Evolutionary conservation across 2,888 invertebrate genomes (phyloP).

Genomic region (Sylvicola cinctus): DNA sequence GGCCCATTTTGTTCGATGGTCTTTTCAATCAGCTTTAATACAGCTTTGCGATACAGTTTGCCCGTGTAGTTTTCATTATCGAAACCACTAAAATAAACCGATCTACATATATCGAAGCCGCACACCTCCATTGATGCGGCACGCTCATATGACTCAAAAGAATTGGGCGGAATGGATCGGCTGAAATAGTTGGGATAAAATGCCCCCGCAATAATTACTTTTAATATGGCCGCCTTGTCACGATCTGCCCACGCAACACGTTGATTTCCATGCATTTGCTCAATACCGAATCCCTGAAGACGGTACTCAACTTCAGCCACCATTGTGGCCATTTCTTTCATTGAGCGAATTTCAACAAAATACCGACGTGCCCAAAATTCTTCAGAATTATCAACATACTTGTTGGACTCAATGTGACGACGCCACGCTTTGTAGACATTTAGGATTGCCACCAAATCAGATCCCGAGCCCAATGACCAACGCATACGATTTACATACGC

Average conservation of each 20-base stretch:
- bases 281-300: conserved; percentile 37
- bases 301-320: conserved; percentile 46
- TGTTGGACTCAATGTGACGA: too few species aligned
- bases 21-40: too few species aligned
- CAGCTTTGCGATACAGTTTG: too few species aligned
- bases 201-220: conserved; percentile 37
- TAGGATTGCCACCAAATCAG: conserved; percentile 65
- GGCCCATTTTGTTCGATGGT: too few species aligned
- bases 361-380: conserved; percentile 37
- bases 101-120: conserved; percentile 41
- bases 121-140: too few species aligned
- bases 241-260: conserved; percentile 25
- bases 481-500: conserved; percentile 54
- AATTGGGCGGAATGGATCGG: conserved; percentile 27
- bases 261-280: conserved; percentile 24
- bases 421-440: conserved; percentile 64
- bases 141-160: too few species aligned
- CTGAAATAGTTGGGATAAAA: conserved; percentile 84
- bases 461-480: conserved; percentile 61
- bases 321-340: conserved; percentile 51
- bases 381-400: too few species aligned
- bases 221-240: conserved; percentile 40
- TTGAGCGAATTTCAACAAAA: conserved; percentile 46
- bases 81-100: conserved; percentile 50
- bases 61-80: too few species aligned